Percentiles rank a stretch among this genome's conserved stretches.
Evolutionary conservation across 2,888 invertebrate genomes (phyloP).

Genomic region (Pegoplata infirma): DNA sequence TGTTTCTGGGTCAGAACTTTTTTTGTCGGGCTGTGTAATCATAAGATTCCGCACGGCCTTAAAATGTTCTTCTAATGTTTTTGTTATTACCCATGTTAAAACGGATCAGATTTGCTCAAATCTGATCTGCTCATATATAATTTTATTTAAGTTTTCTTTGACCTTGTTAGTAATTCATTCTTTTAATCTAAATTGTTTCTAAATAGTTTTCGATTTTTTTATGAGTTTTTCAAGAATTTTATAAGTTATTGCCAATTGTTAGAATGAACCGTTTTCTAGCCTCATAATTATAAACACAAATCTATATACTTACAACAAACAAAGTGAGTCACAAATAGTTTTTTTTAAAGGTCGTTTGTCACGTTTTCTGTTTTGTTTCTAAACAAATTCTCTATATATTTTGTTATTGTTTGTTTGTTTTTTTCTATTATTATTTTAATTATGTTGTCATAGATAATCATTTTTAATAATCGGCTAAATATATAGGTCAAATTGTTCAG

Average conservation of each 20-base stretch:
- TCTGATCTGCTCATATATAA: too few relatives aligned
- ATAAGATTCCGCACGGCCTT: too few relatives aligned
- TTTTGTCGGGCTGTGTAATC: too few relatives aligned
- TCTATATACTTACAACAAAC: neutral
- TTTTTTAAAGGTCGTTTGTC: conserved; percentile 44
- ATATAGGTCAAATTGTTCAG: conserved; percentile 52
- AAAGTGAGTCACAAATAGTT: conserved; percentile 29
- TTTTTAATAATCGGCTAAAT: conserved; percentile 29
- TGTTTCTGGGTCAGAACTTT: too few relatives aligned
- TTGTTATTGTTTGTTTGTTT: neutral
- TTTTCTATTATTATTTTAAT: conserved; percentile 17
- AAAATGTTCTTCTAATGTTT: too few relatives aligned
- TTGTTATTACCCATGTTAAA: too few relatives aligned
- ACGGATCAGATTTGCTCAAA: too few relatives aligned
- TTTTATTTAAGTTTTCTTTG: too few relatives aligned
- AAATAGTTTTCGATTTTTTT: too few relatives aligned
- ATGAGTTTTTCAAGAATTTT: neutral
- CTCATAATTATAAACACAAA: conserved; percentile 20
- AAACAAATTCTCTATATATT: conserved; percentile 3
- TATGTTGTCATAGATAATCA: conserved; percentile 49
- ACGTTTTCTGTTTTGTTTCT: conserved; percentile 47
- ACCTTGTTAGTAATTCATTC: too few relatives aligned
- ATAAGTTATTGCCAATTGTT: neutral
- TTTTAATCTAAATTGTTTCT: neutral
- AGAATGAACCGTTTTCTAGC: neutral